Conservation (phyloP, 2,888 invertebrate species). For the Cistogaster globosa region DNA sequence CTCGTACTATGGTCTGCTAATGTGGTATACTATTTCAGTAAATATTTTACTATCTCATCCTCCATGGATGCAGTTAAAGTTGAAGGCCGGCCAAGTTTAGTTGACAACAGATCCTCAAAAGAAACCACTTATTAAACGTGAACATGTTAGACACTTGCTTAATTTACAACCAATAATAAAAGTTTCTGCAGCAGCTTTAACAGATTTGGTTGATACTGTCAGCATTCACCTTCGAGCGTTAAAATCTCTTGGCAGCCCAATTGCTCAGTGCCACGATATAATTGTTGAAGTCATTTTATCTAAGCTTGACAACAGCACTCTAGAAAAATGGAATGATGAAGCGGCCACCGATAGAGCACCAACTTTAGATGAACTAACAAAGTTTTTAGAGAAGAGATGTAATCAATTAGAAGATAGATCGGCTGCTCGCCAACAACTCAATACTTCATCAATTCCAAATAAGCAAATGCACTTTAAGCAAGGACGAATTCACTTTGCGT, state of each 20-base stretch:
- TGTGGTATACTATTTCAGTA: no score
- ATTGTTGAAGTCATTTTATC: conserved; percentile 37
- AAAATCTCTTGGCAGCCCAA: conserved; percentile 28
- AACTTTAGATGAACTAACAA: conserved; percentile 5
- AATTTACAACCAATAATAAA: conserved; percentile 26
- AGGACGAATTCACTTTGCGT: not conserved
- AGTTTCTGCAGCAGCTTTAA: not conserved
- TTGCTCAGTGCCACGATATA: conserved; percentile 45
- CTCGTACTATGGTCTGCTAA: no score
- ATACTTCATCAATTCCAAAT: not conserved
- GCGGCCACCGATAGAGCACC: conserved; percentile 12
- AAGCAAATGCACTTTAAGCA: not conserved
- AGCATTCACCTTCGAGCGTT: not conserved
- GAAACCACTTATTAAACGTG: conserved; percentile 21
- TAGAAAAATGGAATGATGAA: conserved; percentile 36
- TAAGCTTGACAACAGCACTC: conserved; percentile 21
- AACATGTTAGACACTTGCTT: conserved; percentile 32
- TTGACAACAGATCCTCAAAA: not conserved
- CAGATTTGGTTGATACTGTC: conserved; percentile 5
- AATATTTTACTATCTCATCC: no score
- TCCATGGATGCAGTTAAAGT: no score
- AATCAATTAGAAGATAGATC: not conserved
- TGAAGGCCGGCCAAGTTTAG: no score
- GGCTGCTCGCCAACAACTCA: not conserved
- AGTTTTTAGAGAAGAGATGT: not conserved